These are phyloP conservation scores for Lithosia quadra DNA, from an alignment of 2,888 invertebrate genomes.

Conservation along the genomic window DNA sequence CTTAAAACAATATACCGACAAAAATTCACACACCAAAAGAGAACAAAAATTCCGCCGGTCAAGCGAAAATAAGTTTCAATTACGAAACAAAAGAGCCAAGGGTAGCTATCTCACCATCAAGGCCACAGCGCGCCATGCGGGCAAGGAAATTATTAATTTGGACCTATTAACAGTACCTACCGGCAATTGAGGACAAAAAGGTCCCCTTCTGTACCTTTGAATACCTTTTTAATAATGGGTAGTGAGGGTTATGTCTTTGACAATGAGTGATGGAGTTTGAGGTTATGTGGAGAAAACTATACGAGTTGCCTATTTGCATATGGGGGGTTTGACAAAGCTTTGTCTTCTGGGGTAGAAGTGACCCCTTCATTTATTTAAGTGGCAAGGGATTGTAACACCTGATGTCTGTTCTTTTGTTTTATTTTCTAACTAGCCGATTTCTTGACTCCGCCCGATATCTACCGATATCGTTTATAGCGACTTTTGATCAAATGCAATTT, in stretches of 20 bases:
- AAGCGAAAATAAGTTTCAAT: constrained; percentile 70
- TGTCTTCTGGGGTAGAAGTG: constrained; percentile 12
- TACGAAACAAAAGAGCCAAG: constrained; percentile 69
- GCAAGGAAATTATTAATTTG: constrained; percentile 79
- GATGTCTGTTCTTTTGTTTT: not conserved
- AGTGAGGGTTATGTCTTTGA: constrained; percentile 62
- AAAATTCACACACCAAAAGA: constrained; percentile 31
- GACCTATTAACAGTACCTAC: constrained; percentile 76
- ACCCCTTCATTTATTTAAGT: constrained; percentile 12
- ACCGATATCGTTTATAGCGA: no score
- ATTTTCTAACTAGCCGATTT: not conserved
- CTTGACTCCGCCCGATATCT: no score
- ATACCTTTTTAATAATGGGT: constrained; percentile 70
- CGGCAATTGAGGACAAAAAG: constrained; percentile 73
- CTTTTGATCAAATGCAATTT: no score
- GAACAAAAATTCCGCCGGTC: constrained; percentile 58
- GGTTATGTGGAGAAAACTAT: constrained; percentile 38
- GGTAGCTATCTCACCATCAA: constrained; percentile 61
- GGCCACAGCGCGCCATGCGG: constrained; percentile 65
- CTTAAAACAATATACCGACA: not conserved
- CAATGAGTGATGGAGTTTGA: constrained; percentile 62
- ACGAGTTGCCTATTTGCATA: constrained; percentile 20
- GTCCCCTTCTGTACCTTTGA: constrained; percentile 61
- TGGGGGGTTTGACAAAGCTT: constrained; percentile 19
- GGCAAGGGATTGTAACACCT: not conserved